A percentile compares a stretch with the other conserved stretches of the same genome.
phyloP scores from a whole-genome alignment of 2,888 invertebrate genomes.

The Cordilura impudica region DNA sequence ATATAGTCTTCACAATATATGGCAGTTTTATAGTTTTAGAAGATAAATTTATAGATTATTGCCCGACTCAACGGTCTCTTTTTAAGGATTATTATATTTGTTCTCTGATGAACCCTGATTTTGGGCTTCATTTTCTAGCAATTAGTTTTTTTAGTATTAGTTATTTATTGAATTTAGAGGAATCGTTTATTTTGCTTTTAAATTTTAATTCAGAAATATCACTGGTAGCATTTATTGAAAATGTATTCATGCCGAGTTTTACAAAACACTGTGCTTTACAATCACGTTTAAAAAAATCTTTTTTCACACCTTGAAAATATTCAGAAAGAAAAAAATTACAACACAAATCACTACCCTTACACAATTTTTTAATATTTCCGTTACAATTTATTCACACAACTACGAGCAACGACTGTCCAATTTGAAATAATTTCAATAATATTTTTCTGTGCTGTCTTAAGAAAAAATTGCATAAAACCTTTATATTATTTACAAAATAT shows the following conservation, averaged over 20 bases:
- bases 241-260: not conserved
- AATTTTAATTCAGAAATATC: too few relatives aligned
- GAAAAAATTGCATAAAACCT: constrained; percentile 16
- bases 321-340: constrained; percentile 31
- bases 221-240: not conserved
- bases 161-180: too few relatives aligned
- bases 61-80: too few relatives aligned
- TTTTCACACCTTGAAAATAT: constrained; percentile 48
- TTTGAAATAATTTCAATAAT: constrained; percentile 34
- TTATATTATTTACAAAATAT: constrained; percentile 4
- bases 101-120: too few relatives aligned
- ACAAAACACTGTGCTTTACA: constrained; percentile 50
- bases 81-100: too few relatives aligned
- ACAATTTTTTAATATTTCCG: constrained; percentile 26
- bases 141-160: too few relatives aligned
- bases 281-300: not conserved
- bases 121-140: too few relatives aligned
- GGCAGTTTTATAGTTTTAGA: too few relatives aligned
- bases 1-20: too few relatives aligned
- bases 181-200: too few relatives aligned
- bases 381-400: constrained; percentile 22
- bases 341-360: not conserved
- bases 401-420: constrained; percentile 14
- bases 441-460: not conserved
- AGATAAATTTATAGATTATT: too few relatives aligned